phyloP scores from a whole-genome alignment of 2,888 invertebrate genomes.

The Sericinus montela region DNA sequence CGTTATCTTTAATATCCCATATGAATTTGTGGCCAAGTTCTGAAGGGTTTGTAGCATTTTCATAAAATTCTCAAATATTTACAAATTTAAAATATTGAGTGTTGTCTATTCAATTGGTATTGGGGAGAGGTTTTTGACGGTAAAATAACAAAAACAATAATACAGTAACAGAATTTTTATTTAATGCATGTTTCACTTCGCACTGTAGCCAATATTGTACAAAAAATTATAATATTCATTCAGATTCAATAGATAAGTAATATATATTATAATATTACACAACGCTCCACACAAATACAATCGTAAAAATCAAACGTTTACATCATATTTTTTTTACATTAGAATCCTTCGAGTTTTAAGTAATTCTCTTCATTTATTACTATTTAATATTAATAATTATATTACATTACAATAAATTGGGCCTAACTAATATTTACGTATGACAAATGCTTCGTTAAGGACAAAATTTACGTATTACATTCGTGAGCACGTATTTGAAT shows the following conservation, averaged over 20 bases:
- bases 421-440: constrained; percentile 76
- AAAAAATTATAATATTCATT: constrained; percentile 74
- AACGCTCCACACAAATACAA: constrained; percentile 72
- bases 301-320: constrained; percentile 75
- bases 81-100: no score
- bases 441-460: constrained; percentile 69
- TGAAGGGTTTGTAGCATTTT: constrained; percentile 10
- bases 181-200: constrained; percentile 74
- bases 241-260: constrained; percentile 59
- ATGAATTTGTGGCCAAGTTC: constrained; percentile 17
- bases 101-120: no score
- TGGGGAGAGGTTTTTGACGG: no score
- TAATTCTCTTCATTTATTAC: constrained; percentile 65
- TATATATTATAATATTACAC: constrained; percentile 56
- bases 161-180: constrained; percentile 79
- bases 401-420: constrained; percentile 75
- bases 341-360: constrained; percentile 68
- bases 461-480: constrained; percentile 68
- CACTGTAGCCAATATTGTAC: constrained; percentile 77
- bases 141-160: constrained; percentile 42
- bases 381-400: constrained; percentile 66
- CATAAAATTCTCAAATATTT: no score
- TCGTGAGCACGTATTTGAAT: constrained; percentile 63
- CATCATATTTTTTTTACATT: constrained; percentile 63
- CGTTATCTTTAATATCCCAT: constrained; percentile 22